These are phyloP conservation scores for Herpetotheres cachinnans DNA, from an alignment of 2,113 vertebrate genomes.

Conservation along the genomic window DNA sequence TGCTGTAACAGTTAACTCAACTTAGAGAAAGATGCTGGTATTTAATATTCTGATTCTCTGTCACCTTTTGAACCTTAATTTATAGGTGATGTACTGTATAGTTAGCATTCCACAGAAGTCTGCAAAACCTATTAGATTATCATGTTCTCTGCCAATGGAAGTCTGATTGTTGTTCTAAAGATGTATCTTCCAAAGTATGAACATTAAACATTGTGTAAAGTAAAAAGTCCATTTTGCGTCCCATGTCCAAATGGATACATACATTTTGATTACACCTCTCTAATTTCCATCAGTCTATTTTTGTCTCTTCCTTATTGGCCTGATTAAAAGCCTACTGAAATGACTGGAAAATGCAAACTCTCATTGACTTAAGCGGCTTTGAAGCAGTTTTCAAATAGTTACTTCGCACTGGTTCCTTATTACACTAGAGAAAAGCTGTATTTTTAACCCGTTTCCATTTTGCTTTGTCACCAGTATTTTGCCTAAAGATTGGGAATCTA, in stretches of 20 bases:
- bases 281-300: not conserved
- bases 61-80: constrained; percentile 49
- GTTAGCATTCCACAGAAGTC: not conserved
- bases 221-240: not conserved
- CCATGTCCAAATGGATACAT: not conserved
- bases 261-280: not conserved
- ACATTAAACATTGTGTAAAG: not conserved
- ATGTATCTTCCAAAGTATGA: not conserved
- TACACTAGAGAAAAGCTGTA: not conserved
- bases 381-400: not conserved
- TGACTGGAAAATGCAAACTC: not conserved
- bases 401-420: not conserved
- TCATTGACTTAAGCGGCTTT: not conserved
- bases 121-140: not conserved
- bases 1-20: constrained; percentile 29
- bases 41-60: constrained; percentile 35
- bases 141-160: not conserved
- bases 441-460: not conserved
- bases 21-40: constrained; percentile 15
- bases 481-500: not conserved
- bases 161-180: not conserved
- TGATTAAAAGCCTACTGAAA: constrained; percentile 17
- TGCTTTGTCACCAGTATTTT: not conserved
- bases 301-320: not conserved
- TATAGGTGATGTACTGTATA: constrained; percentile 14